Evolutionary conservation across 2,888 invertebrate genomes (phyloP).

Genomic region (Dolomedes plantarius): DNA sequence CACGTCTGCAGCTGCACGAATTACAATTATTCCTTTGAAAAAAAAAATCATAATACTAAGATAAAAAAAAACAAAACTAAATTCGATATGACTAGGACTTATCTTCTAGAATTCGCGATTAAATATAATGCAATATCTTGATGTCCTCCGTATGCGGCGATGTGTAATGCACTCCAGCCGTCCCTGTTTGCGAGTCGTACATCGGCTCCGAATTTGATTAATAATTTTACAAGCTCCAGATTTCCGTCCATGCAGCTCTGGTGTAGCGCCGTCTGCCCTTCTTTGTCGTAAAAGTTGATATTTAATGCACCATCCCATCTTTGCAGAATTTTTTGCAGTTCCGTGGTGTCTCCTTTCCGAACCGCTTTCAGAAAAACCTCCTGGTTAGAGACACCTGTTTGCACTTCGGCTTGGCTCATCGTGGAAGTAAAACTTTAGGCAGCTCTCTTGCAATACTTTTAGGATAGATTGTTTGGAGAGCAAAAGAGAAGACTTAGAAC

Average conservation of each 20-base stretch:
- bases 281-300: conserved; percentile 77
- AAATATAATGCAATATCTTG: conserved; percentile 76
- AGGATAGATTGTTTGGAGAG: too few relatives aligned
- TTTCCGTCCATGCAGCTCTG: conserved; percentile 77
- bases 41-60: conserved; percentile 52
- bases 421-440: not conserved
- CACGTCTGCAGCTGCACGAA: conserved; percentile 21
- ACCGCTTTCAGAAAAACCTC: conserved; percentile 76
- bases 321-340: conserved; percentile 76
- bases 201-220: conserved; percentile 78
- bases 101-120: conserved; percentile 72
- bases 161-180: conserved; percentile 77
- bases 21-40: conserved; percentile 22
- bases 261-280: conserved; percentile 78
- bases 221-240: conserved; percentile 77
- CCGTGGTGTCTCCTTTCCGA: conserved; percentile 76
- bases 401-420: conserved; percentile 62
- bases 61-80: conserved; percentile 27
- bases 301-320: conserved; percentile 76
- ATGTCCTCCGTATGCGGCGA: conserved; percentile 78
- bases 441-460: too few relatives aligned
- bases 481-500: too few relatives aligned
- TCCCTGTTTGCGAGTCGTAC: conserved; percentile 77
- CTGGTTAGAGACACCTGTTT: conserved; percentile 73
- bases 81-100: conserved; percentile 52